Base-by-base conservation (phyloP, 2,113 vertebrate genomes). In the Cromileptes altivelis region DNA sequence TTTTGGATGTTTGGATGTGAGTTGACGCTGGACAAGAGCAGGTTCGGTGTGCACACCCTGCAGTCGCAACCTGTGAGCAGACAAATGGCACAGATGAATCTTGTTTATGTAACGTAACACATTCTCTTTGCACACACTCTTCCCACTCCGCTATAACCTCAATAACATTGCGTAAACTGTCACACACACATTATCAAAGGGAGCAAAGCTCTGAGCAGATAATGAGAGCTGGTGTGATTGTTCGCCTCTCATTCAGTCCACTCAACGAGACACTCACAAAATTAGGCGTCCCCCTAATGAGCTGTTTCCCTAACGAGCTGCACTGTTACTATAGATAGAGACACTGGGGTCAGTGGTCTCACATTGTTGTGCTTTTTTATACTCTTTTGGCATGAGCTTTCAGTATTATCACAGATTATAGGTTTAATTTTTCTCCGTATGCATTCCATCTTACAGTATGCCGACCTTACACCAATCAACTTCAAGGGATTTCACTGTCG, bases 161-260 rank as follows among this genome's bases (percentile, higher is more conserved):
- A 12, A 50, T 19, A 27, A 27, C 7, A 40, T n/a, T 45, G 11
- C 42, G 11, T 56, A 23, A 23, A 10, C 55, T 4, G 10, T 25
- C 23, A 27, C 56, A 58, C 13, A 58, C n/a, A 27, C 57, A 30
- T 23, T 6, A 27, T 68, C 6, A 53, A n/a, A 53, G 27, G 49
- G 21, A 70, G 19, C 10, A n/a, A 40, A 15, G 4, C 27, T 72
- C 10, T 30, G 9, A 17, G 17, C 25, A 30, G 72, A 37, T 63
- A n/a, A 57, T 52, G 21, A 63, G 47, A 12, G 8, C 52, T 58
- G 70, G n/a, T 21, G 15, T 47, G 47, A 23, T 17, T 75, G 71
- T 27, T 49, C 49, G 57, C 45, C 58, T 45, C 52, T 60, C 19
- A 60, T 23, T 50, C 30, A 60, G 56, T 70, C 57, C 68, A 47